These are phyloP conservation scores for Amphibalanus amphitrite DNA, from an alignment of 1,140 invertebrate species.

Conservation along the genomic window DNA sequence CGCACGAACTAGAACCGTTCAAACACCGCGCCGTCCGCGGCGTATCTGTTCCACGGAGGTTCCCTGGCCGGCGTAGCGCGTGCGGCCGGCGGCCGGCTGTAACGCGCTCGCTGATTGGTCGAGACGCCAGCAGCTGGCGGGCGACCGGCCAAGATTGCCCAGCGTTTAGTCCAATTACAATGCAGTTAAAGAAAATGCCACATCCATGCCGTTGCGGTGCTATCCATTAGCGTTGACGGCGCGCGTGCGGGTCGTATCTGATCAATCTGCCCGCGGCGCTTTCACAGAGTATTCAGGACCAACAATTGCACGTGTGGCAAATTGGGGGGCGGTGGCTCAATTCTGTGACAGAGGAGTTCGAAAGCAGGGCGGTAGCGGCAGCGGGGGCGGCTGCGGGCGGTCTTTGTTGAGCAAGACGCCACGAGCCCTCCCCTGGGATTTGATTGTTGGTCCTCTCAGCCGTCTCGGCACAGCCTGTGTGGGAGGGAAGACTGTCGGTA, in stretches of 20 bases:
- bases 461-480: no score
- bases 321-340: neutral
- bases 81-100: neutral
- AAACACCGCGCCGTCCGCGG: neutral
- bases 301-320: neutral
- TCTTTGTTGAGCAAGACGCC: no score
- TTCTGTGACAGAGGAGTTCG: no score
- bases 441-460: no score
- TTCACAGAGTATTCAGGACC: neutral
- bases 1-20: neutral
- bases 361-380: no score
- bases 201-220: neutral
- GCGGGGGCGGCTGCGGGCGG: no score
- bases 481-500: no score
- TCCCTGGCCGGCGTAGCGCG: neutral
- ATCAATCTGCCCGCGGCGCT: neutral
- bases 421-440: no score
- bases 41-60: neutral
- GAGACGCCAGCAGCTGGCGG: neutral
- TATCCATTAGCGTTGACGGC: neutral
- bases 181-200: neutral
- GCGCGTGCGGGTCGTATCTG: neutral
- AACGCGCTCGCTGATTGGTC: neutral
- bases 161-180: neutral
- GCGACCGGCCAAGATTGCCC: neutral